Percentiles rank a stretch among this genome's conserved stretches.
Evolutionary conservation across 2,113 vertebrate genomes (phyloP).

Genomic region (Haemorhous mexicanus): DNA sequence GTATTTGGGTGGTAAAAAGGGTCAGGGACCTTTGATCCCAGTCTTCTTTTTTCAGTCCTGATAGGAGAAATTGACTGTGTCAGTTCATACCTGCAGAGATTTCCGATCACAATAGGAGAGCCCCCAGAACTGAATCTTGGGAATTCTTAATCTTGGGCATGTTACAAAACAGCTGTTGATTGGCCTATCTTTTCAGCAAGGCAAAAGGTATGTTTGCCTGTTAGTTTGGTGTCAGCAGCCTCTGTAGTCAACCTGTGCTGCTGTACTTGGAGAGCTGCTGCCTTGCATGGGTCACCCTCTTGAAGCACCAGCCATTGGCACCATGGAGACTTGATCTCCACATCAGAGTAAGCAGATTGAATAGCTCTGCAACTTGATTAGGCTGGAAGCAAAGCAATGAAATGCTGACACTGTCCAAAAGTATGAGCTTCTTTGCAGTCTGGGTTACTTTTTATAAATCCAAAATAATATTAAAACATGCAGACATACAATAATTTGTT

Average conservation of each 20-base stretch:
- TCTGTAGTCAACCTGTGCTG: not conserved
- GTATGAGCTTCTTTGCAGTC: not conserved
- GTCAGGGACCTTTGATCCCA: rapidly evolving
- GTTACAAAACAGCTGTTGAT: not conserved
- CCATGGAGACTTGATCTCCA: not conserved
- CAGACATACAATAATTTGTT: not conserved
- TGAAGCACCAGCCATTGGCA: not conserved
- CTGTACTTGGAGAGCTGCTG: not conserved
- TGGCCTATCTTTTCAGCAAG: not conserved
- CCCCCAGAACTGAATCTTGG: not conserved
- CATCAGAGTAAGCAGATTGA: not conserved
- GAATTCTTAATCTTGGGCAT: not conserved
- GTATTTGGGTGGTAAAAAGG: not conserved
- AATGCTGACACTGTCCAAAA: not conserved
- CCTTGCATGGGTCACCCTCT: not conserved
- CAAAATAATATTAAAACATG: not conserved
- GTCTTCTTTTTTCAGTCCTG: not conserved
- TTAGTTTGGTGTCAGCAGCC: not conserved
- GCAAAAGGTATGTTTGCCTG: not conserved
- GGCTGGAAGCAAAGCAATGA: not conserved
- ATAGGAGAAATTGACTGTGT: not conserved
- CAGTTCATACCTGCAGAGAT: not conserved
- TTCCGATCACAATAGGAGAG: rapidly evolving
- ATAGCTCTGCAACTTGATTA: not conserved
- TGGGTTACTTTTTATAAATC: not conserved